These are phyloP conservation scores for Oenanthe oenanthe DNA, from an alignment of 2,113 vertebrate species.

Conservation along the genomic window DNA sequence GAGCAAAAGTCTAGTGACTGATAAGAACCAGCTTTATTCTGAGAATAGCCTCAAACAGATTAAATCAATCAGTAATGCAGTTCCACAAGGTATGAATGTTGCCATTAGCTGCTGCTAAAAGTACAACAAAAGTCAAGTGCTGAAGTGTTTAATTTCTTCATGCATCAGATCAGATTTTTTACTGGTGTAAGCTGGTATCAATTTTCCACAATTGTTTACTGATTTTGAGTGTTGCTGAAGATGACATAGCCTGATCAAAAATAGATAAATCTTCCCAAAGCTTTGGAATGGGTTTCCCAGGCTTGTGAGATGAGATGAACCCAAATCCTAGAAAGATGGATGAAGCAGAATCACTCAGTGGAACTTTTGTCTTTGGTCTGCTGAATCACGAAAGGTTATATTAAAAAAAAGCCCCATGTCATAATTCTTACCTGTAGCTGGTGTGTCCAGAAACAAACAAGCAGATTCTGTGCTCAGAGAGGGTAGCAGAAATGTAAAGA, in stretches of 20 bases:
- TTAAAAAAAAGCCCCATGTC: accelerated
- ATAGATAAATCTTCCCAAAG: background rate
- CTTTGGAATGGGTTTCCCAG: background rate
- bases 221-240: background rate
- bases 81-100: background rate
- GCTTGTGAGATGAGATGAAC: background rate
- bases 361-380: background rate
- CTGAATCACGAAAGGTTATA: background rate
- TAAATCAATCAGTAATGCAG: background rate
- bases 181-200: background rate
- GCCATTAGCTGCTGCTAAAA: background rate
- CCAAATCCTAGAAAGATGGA: background rate
- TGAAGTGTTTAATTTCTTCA: background rate
- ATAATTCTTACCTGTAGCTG: background rate
- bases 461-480: background rate
- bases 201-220: slow-evolving; percentile 7
- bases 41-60: background rate
- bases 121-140: background rate
- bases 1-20: background rate
- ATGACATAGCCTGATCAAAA: background rate
- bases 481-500: background rate
- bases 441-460: background rate
- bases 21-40: background rate
- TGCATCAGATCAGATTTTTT: background rate
- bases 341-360: background rate